Base-by-base conservation (phyloP, 30 jellyfish, hydroid and myxozoan species). In the Turritopsis dohrnii region DNA sequence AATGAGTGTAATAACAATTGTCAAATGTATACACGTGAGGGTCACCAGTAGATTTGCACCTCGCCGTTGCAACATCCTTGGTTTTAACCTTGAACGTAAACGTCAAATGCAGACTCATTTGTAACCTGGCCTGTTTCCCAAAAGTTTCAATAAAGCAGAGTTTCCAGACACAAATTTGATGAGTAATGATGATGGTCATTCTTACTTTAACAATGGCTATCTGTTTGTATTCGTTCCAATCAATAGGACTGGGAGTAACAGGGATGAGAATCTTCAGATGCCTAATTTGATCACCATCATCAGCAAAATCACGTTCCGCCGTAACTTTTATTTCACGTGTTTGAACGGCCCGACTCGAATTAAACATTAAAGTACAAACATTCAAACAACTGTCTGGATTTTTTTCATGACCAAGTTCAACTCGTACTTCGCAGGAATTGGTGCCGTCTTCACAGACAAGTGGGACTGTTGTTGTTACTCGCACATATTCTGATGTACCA, bases 31-130 rank as follows among this genome's bases (percentile, higher is more conserved):
- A 72, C 25, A 90, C 26, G 73, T 90, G 95, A 24, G 97, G 97
- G 72, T 90, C 97, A 18, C 95, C 95, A 17, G 92, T 90, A 13
- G 97, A 86, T 1, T 92, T 85, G 72, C 97, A 90, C 31, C 94
- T 66, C 26, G 95, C 90, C 26, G 97, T 90, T 1, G 88, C 83
- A 76, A 90, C 90, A 71, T 90, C 95, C 9, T 71, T 81, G 0
- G 97, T 72, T 85, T 79, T 90, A 41, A 90, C 80, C 97, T 90
- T 75, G 7, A 1, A 76, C 5, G 60, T 41, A 41, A 41, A 41
- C 60, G 13, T 41, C n/a, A n/a, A n/a, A n/a, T n/a, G n/a, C n/a
- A n/a, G n/a, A n/a, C n/a, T n/a, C n/a, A n/a, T n/a, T n/a, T n/a
- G n/a, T n/a, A n/a, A n/a, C n/a, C n/a, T n/a, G n/a, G n/a, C n/a